Evolutionary conservation across 2,113 vertebrate species (phyloP), one percentile per base, ranked within the genome.

Genomic region (Ibidorhyncha struthersii): DNA sequence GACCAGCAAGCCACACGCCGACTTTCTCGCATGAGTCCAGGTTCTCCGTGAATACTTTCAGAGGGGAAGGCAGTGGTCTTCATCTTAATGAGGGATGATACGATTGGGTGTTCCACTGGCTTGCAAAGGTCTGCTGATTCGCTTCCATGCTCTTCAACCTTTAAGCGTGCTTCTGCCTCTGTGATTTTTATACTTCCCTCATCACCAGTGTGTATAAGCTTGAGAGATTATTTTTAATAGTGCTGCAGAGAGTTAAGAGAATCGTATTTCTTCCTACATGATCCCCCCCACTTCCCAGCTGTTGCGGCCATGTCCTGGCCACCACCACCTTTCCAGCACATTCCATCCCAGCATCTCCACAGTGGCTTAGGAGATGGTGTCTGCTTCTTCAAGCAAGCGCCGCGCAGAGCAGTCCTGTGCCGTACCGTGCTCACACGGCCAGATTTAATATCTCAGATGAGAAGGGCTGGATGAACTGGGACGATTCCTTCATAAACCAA

Each of bases 361-460:
- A 27, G 29, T 16, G 50, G 9, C 20, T 56, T 20, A 14, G 41
- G 56, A 71, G 56, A 9, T 34, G 83, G n/a, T 32, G 40, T 27
- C 30, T 41, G n/a, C 26, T 56, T 47, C 53, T 55, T 8, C 47
- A 63, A 82, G 8, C 6, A 4, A 8, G 55, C 2, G 40, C 56
- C 1, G 21, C 7, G 49, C 61, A 11, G 47, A 40, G 41, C 8
- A 2, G 45, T 8, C 14, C 52, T 9, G 10, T 3, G 79, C 74
- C 13, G 2, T 23, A 5, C 41, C 8, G 2, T 10, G n/a, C 47
- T 55, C 29, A 0, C 2, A 1, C 40, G 43, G 26, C 22, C 27
- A 1, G 34, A 4, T 45, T 19, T 2, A 1, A 4, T 5, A 5
- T 16, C 50, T 32, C 7, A 2, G 77, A 1, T 0, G 8, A 17